Percentiles rank a stretch among this genome's conserved stretches.
phyloP scores from a whole-genome alignment of 2,888 invertebrate species.

The Brachyptera putata region DNA sequence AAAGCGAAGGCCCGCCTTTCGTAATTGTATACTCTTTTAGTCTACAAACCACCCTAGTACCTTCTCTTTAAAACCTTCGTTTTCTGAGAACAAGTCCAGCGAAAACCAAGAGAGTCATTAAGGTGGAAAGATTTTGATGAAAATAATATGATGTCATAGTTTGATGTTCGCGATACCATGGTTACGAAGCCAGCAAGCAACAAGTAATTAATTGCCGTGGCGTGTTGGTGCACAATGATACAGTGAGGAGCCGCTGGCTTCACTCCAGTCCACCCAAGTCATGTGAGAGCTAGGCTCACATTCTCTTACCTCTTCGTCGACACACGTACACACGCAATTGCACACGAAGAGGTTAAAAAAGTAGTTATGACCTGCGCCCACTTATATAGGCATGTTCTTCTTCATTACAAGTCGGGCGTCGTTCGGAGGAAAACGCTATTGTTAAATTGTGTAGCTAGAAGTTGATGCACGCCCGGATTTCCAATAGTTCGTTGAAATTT shows the following conservation, averaged over 20 bases:
- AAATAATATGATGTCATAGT: not conserved
- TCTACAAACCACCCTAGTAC: too few species aligned
- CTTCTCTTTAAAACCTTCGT: too few species aligned
- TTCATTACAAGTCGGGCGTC: too few species aligned
- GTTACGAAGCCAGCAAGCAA: not conserved
- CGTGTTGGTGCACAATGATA: not conserved
- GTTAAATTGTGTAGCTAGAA: too few species aligned
- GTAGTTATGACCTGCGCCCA: constrained; percentile 10
- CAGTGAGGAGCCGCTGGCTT: not conserved
- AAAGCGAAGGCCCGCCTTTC: constrained; percentile 9
- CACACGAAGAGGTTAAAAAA: not conserved
- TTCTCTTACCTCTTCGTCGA: not conserved
- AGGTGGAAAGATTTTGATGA: not conserved
- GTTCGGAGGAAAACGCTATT: too few species aligned
- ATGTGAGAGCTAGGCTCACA: not conserved
- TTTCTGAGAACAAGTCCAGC: too few species aligned
- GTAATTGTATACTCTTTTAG: constrained; percentile 9
- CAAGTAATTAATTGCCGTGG: constrained; percentile 8
- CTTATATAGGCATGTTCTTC: too few species aligned
- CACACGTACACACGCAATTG: not conserved
- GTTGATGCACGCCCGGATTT: too few species aligned
- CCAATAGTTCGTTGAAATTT: constrained; percentile 1
- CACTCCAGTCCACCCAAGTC: not conserved
- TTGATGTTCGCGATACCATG: constrained; percentile 2
- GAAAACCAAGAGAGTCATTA: not conserved